Conservation (phyloP, 2,797 vertebrate genomes). For the Rhinoraja longicauda region DNA sequence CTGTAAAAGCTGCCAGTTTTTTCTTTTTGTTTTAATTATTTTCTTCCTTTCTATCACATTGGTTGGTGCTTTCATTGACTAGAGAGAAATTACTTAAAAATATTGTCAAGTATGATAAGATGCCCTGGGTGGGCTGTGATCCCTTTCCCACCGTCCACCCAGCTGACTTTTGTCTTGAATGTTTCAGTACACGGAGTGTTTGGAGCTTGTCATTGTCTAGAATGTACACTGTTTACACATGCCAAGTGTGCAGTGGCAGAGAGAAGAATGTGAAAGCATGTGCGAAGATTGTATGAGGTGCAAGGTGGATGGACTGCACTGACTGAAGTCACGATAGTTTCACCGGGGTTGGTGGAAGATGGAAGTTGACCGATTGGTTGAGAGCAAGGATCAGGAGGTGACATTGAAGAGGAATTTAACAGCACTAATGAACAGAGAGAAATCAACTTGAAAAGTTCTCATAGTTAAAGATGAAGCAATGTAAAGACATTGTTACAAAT, state of each 20-base stretch:
- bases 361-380: neutral
- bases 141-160: neutral
- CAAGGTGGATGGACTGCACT: neutral
- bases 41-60: neutral
- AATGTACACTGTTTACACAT: conserved; percentile 52
- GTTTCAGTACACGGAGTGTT: neutral
- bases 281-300: conserved; percentile 46
- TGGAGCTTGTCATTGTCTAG: neutral
- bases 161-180: neutral
- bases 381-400: neutral
- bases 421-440: conserved; percentile 42
- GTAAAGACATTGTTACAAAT: conserved; percentile 5
- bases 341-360: neutral
- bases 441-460: conserved; percentile 29
- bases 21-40: neutral
- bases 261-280: conserved; percentile 48
- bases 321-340: too few species aligned
- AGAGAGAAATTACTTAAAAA: neutral
- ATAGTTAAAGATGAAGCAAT: conserved; percentile 11
- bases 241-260: conserved; percentile 49
- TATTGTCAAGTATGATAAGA: neutral
- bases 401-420: neutral
- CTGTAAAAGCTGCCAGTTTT: neutral
- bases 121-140: neutral
- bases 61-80: conserved; percentile 20